These are phyloP conservation scores for Diprion similis DNA, from an alignment of 1,140 invertebrate genomes.

Conservation along the genomic window DNA sequence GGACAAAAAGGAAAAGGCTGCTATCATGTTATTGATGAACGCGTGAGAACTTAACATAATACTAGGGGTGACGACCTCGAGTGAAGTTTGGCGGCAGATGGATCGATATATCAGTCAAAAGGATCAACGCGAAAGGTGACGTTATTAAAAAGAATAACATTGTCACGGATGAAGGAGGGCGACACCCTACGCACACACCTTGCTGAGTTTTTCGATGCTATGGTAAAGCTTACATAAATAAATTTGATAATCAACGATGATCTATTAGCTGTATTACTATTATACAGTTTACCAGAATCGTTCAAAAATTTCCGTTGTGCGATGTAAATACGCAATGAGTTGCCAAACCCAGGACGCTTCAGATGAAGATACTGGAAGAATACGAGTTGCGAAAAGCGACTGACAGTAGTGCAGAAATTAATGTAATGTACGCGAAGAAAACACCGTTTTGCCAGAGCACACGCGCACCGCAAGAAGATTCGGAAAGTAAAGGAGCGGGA, in stretches of 20 bases:
- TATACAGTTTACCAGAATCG: not conserved
- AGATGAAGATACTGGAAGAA: constrained; percentile 17
- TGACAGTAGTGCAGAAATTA: not conserved
- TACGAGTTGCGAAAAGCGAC: constrained; percentile 15
- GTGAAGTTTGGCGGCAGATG: constrained; percentile 9
- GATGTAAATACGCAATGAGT: constrained; percentile 1
- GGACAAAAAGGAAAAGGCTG: constrained; percentile 29
- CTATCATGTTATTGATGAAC: constrained; percentile 30
- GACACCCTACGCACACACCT: constrained; percentile 4
- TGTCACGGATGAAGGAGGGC: not conserved
- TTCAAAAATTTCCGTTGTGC: constrained; percentile 17
- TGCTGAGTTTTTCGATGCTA: not conserved
- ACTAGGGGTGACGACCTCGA: not conserved
- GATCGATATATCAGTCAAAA: constrained; percentile 14
- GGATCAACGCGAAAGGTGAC: constrained; percentile 10
- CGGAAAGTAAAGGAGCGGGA: too few species aligned
- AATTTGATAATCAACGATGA: not conserved
- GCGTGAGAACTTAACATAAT: constrained; percentile 22
- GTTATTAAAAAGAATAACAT: constrained; percentile 10
- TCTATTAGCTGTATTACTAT: constrained; percentile 9
- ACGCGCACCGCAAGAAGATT: too few species aligned
- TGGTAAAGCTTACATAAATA: constrained; percentile 8
- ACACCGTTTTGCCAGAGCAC: not conserved
- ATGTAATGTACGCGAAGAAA: not conserved
- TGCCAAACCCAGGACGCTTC: constrained; percentile 6